Conservation (phyloP, 2,797 vertebrate species). For the Agapornis canus region DNA sequence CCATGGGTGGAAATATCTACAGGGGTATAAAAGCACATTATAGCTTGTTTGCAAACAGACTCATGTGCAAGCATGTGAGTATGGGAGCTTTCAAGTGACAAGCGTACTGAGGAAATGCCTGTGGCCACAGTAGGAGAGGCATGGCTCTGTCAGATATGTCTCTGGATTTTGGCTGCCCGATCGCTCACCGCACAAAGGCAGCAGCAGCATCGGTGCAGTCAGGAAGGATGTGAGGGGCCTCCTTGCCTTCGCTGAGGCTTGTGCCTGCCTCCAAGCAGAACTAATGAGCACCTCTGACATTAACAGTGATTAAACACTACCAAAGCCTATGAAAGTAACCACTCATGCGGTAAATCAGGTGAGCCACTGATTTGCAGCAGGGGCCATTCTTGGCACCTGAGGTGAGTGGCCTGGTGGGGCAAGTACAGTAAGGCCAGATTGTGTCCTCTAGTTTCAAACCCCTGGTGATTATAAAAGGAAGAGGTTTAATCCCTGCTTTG, state of each 20-base stretch:
- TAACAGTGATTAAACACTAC: neutral
- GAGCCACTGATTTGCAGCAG: rapidly evolving
- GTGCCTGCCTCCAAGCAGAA: neutral
- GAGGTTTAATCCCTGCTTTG: neutral
- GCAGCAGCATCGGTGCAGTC: neutral
- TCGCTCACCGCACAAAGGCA: neutral
- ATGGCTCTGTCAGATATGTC: neutral
- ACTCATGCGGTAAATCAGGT: neutral
- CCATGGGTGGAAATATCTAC: neutral
- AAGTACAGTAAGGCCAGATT: rapidly evolving
- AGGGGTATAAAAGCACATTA: neutral
- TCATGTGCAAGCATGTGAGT: rapidly evolving
- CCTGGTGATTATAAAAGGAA: neutral
- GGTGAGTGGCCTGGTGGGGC: rapidly evolving
- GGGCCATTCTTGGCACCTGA: rapidly evolving
- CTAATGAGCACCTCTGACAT: neutral
- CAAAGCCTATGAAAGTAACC: neutral
- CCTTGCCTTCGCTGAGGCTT: neutral
- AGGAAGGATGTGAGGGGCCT: constrained; percentile 31
- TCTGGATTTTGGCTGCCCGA: neutral
- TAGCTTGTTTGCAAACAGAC: neutral
- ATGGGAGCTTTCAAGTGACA: neutral
- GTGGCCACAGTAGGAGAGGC: neutral
- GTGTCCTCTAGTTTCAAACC: neutral
- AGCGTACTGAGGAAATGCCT: neutral